Conservation (phyloP, 2,113 vertebrate genomes). For the Girardinichthys multiradiatus region DNA sequence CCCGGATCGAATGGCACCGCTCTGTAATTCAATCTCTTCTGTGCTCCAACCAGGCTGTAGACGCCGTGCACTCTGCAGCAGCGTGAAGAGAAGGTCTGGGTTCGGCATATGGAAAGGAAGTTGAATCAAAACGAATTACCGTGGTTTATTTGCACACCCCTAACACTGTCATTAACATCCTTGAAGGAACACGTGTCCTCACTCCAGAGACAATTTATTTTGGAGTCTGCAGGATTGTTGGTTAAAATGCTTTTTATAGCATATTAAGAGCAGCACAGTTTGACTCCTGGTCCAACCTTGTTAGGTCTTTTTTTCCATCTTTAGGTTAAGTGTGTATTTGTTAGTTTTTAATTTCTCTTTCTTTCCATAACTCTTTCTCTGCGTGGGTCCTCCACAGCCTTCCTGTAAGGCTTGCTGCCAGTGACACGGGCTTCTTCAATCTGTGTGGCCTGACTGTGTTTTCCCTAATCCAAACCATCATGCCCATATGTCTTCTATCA, state of each 20-base stretch:
- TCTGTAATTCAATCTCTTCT: slow-evolving; percentile 55
- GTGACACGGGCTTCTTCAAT: slow-evolving; percentile 65
- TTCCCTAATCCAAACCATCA: slow-evolving; percentile 74
- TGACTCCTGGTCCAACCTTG: not conserved
- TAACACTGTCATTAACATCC: slow-evolving; percentile 16
- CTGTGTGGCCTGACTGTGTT: slow-evolving; percentile 69
- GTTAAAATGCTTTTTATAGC: not conserved
- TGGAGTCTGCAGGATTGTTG: not conserved
- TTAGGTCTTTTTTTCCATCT: slow-evolving; percentile 12
- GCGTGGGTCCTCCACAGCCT: slow-evolving; percentile 49
- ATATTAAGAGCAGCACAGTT: slow-evolving; percentile 3
- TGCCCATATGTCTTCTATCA: slow-evolving; percentile 80
- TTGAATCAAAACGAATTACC: slow-evolving; percentile 37
- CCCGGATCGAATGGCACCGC: slow-evolving; percentile 52
- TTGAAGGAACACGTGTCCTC: slow-evolving; percentile 10
- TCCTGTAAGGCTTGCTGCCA: slow-evolving; percentile 62
- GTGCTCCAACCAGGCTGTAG: slow-evolving; percentile 36
- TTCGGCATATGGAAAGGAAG: slow-evolving; percentile 57
- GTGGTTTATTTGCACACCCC: slow-evolving; percentile 53
- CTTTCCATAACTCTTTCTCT: slow-evolving; percentile 41
- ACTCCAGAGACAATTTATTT: not conserved
- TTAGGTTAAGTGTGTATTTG: slow-evolving; percentile 41
- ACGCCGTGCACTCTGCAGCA: slow-evolving; percentile 4
- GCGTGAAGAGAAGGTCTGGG: slow-evolving; percentile 49
- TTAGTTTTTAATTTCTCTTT: slow-evolving; percentile 22